Evolutionary conservation across 2,113 vertebrate species (phyloP), one percentile per base, ranked within the genome.

Genomic region (Caloenas nicobarica): DNA sequence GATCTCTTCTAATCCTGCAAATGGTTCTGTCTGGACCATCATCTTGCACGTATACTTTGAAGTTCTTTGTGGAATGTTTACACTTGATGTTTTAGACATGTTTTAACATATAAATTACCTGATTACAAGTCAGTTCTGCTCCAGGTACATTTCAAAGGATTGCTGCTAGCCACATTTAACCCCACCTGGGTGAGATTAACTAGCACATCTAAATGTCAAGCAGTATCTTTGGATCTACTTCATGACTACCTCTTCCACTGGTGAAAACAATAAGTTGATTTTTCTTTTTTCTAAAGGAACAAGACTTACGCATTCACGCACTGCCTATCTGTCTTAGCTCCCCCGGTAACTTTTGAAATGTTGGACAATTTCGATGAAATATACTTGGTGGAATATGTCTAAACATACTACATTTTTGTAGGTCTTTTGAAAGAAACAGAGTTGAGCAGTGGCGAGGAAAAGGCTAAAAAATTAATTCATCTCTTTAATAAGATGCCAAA

Each of bases 91-190:
- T 95, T 93, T 68, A 89, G 92, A 79, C 88, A 51, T 68, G 80
- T 85, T 94, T 81, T 84, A 93, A 91, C 91, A 93, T 50, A 71
- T 24, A 72, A 81, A 76, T 87, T 50, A 72, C 80, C 73, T 46
- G 83, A 94, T 91, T 95, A 86, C 54, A 81, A 92, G 69, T 54
- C 88, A 61, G 56, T 86, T 94, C 64, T 93, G 58, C 71, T 81
- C 34, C 61, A 74, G 42, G 38, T 86, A 76, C 29, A 17, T 92
- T 91, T 91, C 86, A 93, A 92, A 94, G 44, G 24, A 65, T 69
- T 95, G 73, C 86, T 84, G 88, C 80, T 79, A 83, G 69, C 61
- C 69, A 88, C 42, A 25, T 79, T 96, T 92, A 96, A 93, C 44
- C 44, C 57, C n/a, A 71, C 24, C 53, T 72, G 61, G 60, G 65